Base-by-base conservation (phyloP, 2,797 vertebrate species). In the Phrynocephalus guinanensis region DNA sequence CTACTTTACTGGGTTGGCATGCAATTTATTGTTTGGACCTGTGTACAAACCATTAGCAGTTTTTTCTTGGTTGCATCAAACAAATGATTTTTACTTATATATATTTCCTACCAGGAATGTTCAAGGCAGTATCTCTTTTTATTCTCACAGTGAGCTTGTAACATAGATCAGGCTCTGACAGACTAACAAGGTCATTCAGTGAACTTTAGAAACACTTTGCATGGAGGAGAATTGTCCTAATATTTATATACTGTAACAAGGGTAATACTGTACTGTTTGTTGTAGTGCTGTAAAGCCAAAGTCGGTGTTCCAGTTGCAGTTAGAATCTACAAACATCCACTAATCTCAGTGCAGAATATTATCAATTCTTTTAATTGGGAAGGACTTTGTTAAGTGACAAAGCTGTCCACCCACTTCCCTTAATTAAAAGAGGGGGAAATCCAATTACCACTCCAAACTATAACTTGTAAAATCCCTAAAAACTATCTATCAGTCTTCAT, bases 401-500 rank as follows among this genome's bases (percentile, higher is more conserved):
- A 92, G 88, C 89, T 44, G n/a, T 87, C 92, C 68, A 0, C 86
- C 87, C 75, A 89, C 93, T 71, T 92, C 75, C 76, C 82, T 88
- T 93, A 94, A 95, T 94, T 92, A 94, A 92, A 90, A 89, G 30
- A 8, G 56, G 88, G 86, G 3, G 86, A 90, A 94, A 91, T 82
- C 88, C 89, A 92, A 92, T 92, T 92, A 90, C 30, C 78, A 83
- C 87, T 89, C 72, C 84, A 22, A 60, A 92, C 70, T 81, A 24
- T 81, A 79, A 91, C 28, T 82, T 88, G 44, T 33, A 70, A 89
- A 48, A 75, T 60, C 86, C 90, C 81, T 88, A 91, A 93, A 95
- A 92, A 92, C 67, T 91, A 93, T 93, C 67, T 91, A 93, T 93
- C 94, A 89, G 75, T 95, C 90, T 92, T 87, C 76, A 91, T 83